Conservation (phyloP, 2,797 vertebrate genomes). For the Pteronotus mesoamericanus region DNA sequence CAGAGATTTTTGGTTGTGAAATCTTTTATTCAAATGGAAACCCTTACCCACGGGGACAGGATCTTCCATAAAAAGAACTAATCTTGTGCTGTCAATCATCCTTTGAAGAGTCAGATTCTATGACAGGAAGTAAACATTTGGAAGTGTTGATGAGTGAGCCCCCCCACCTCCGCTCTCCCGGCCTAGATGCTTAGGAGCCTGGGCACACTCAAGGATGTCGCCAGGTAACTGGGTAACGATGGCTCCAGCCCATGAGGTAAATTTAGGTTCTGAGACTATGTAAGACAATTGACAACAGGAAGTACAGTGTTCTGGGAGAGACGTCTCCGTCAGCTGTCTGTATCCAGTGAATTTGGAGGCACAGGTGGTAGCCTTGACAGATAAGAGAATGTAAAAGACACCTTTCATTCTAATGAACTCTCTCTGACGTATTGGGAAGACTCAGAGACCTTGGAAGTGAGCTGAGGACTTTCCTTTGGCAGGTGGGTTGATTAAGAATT, state of each 20-base stretch:
- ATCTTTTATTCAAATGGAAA: not conserved
- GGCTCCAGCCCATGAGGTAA: not conserved
- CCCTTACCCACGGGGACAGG: not conserved
- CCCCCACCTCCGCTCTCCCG: not conserved
- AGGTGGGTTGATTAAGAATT: not conserved
- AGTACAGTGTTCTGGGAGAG: not conserved
- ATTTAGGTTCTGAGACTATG: not conserved
- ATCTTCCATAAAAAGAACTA: not conserved
- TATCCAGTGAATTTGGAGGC: not conserved
- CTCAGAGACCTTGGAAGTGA: not conserved
- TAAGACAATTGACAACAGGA: not conserved
- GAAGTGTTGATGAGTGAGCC: not conserved
- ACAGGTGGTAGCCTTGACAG: not conserved
- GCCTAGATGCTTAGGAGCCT: not conserved
- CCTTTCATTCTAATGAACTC: not conserved
- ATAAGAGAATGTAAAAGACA: not conserved
- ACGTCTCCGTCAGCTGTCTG: not conserved
- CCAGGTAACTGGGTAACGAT: not conserved
- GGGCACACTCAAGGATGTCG: not conserved
- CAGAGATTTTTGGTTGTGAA: not conserved
- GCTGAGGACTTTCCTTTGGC: not conserved
- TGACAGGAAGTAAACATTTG: not conserved
- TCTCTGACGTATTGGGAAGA: not conserved
- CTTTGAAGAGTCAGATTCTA: not conserved
- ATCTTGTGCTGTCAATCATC: not conserved